Conservation (phyloP, 2,113 vertebrate genomes). For the Donacobius atricapilla region DNA sequence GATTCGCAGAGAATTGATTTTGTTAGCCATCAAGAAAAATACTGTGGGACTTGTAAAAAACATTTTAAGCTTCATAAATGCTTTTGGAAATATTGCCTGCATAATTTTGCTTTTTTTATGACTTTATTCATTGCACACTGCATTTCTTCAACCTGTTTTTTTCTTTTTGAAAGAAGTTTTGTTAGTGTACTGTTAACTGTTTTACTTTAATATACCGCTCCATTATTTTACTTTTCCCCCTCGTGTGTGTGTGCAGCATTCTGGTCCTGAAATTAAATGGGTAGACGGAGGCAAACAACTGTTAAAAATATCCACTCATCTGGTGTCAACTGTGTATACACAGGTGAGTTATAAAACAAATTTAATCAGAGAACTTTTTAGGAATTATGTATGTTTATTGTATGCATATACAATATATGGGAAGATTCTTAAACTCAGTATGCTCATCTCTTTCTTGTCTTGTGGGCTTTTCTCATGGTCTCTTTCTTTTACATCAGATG, state of each 20-base stretch:
- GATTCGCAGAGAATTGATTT: neutral
- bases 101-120: constrained; percentile 26
- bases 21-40: neutral
- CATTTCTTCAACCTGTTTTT: neutral
- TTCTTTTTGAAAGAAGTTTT: neutral
- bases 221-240: neutral
- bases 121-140: constrained; percentile 42
- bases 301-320: constrained; percentile 89
- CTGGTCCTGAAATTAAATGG: constrained; percentile 94
- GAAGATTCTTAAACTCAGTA: neutral
- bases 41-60: neutral
- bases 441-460: neutral
- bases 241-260: constrained; percentile 76
- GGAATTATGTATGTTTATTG: neutral
- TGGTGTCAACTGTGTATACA: constrained; percentile 95
- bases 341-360: constrained; percentile 78
- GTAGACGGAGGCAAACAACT: constrained; percentile 94
- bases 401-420: neutral
- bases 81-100: constrained; percentile 22
- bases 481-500: neutral
- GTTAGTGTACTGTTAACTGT: neutral
- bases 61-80: constrained; percentile 15
- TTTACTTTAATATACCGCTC: neutral
- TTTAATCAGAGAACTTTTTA: neutral
- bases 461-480: neutral